Evolutionary conservation across 2,113 vertebrate species (phyloP), one percentile per base, ranked within the genome.

Genomic region (Ochotona curzoniae): DNA sequence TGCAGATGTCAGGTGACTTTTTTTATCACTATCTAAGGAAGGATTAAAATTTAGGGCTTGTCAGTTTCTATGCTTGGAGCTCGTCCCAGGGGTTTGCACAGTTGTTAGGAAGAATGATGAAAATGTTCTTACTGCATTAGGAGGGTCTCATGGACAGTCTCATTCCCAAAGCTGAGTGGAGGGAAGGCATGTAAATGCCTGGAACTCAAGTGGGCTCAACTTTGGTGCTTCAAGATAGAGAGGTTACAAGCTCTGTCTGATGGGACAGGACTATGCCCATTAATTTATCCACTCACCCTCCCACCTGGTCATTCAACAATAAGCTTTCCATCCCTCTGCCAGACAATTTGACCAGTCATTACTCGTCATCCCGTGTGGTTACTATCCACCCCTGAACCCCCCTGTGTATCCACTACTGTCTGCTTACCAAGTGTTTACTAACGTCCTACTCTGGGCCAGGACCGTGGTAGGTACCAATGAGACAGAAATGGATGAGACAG

Each of bases 11-110:
- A 25, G 38, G 13, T 79, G 28, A 38, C 30, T 1, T 92, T 89
- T 87, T 38, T 57, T 20, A 79, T 75, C 73, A 89, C n/a, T 26
- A 78, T 28, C 78, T 86, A 28, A 87, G 7, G 57, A 88, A 88
- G 54, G n/a, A 91, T 76, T 91, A 67, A 83, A 64, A 64, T 83
- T 44, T 54, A 86, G 1, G 63, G 76, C 71, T 51, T 21, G 2
- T 25, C 11, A 6, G 2, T 64, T 60, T n/a, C 21, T 49, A 61
- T 23, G 20, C 44, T 47, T 78, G 28, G 63, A 54, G 32, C 13
- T 66, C 23, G 63, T 83, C 25, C 23, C 8, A 11, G 17, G 28
- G 20, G 32, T 38, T 67, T 60, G 8, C 20, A 44, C 25, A 54
- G 21, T 87, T 91, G 83, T 23, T 47, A 54, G 71, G 66, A 17